Evolutionary conservation across 1,140 invertebrate genomes (phyloP).

Genomic region (Drosophila pallidifrons): DNA sequence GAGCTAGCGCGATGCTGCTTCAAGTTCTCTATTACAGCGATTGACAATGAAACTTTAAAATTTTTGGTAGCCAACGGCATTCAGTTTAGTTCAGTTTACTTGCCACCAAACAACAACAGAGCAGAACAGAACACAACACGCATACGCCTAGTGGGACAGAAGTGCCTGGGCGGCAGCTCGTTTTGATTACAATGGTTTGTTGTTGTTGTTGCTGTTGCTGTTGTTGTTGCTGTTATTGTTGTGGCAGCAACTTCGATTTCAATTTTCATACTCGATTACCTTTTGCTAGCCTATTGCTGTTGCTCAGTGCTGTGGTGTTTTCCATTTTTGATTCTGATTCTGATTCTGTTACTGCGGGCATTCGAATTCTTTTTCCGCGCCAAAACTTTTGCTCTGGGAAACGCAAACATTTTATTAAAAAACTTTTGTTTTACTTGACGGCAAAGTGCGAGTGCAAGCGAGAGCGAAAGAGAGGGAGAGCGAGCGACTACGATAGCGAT

Average conservation of each 20-base stretch:
- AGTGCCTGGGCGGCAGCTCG: slow-evolving; percentile 34
- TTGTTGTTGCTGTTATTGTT: slow-evolving; percentile 37
- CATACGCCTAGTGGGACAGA: slow-evolving; percentile 62
- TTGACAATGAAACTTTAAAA: slow-evolving; percentile 65
- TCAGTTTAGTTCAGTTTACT: slow-evolving; percentile 58
- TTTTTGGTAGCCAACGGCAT: slow-evolving; percentile 42
- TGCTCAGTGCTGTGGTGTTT: slow-evolving; percentile 24
- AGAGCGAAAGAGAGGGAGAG: not conserved
- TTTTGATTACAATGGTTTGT: slow-evolving; percentile 63
- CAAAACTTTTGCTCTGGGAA: slow-evolving; percentile 68
- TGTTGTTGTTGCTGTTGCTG: too few species aligned
- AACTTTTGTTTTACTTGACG: slow-evolving; percentile 77
- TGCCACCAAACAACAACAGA: slow-evolving; percentile 27
- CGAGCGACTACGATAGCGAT: not conserved
- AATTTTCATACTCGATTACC: slow-evolving; percentile 84
- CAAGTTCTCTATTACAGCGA: not conserved
- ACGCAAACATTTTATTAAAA: slow-evolving; percentile 84
- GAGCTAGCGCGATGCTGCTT: not conserved
- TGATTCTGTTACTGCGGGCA: slow-evolving; percentile 45
- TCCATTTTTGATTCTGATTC: slow-evolving; percentile 49
- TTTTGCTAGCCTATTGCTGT: slow-evolving; percentile 59
- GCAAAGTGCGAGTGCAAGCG: slow-evolving; percentile 4
- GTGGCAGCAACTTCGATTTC: slow-evolving; percentile 65
- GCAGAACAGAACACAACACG: slow-evolving; percentile 45
- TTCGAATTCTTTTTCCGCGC: slow-evolving; percentile 35